phyloP scores from a whole-genome alignment of 1,140 invertebrate species.

The Drosophila murphyi region DNA sequence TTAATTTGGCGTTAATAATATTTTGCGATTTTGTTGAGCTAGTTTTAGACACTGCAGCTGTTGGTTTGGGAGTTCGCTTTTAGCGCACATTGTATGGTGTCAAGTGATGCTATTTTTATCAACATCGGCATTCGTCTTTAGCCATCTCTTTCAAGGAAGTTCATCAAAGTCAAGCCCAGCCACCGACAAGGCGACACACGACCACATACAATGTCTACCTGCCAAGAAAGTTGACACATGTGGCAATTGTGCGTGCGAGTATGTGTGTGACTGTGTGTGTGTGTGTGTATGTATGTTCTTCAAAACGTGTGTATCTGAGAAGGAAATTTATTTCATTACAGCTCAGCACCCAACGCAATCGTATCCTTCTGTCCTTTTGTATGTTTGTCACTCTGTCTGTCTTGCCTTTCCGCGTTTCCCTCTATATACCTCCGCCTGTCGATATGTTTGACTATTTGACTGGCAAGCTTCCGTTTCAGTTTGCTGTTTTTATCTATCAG shows the following conservation, averaged over 20 bases:
- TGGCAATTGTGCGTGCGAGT: constrained; percentile 44
- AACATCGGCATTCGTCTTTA: constrained; percentile 19
- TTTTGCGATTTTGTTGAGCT: constrained; percentile 17
- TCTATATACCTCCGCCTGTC: constrained; percentile 46
- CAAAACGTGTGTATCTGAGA: constrained; percentile 29
- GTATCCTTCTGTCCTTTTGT: constrained; percentile 20
- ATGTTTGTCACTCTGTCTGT: neutral
- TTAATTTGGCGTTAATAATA: constrained; percentile 79
- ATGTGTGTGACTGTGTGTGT: constrained; percentile 20
- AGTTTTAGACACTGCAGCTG: constrained; percentile 23
- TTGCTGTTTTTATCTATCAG: constrained; percentile 48
- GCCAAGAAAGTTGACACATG: constrained; percentile 57
- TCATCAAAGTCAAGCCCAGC: constrained; percentile 56
- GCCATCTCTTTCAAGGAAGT: constrained; percentile 45
- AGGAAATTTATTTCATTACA: constrained; percentile 78
- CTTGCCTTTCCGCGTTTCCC: neutral
- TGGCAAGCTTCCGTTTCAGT: constrained; percentile 46
- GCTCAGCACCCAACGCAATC: constrained; percentile 58
- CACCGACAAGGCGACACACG: constrained; percentile 18
- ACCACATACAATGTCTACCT: constrained; percentile 41
- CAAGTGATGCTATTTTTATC: constrained; percentile 56
- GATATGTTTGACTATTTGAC: constrained; percentile 52
- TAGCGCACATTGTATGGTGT: constrained; percentile 18
- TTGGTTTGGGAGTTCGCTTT: constrained; percentile 24
- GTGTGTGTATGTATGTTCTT: constrained; percentile 21